Evolutionary conservation across 2,113 vertebrate species (phyloP).

Genomic region (Oriolus oriolus): DNA sequence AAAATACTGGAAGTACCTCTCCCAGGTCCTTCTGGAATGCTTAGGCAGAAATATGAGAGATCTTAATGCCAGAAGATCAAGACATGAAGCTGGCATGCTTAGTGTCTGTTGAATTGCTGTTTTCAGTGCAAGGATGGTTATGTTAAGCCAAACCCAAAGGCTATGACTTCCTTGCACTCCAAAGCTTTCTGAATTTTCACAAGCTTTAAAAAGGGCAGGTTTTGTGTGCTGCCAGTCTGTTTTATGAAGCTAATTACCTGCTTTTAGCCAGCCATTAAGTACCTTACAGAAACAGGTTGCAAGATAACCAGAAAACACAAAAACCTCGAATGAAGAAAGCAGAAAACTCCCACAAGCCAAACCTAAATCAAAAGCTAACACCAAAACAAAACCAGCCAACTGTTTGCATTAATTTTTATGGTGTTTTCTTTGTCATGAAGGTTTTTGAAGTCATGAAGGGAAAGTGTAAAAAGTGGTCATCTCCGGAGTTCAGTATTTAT

Average conservation of each 20-base stretch:
- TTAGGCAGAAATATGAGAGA: not conserved
- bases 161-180: not conserved
- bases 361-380: not conserved
- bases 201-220: not conserved
- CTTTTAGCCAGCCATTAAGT: not conserved
- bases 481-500: not conserved
- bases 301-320: not conserved
- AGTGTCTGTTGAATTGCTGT: not conserved
- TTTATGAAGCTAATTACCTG: not conserved
- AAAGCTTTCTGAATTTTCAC: not conserved
- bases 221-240: not conserved
- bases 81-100: not conserved
- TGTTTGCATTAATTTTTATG: not conserved
- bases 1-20: not conserved
- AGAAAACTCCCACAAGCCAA: not conserved
- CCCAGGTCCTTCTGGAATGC: not conserved
- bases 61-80: not conserved
- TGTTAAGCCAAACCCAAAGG: not conserved
- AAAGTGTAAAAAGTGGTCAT: not conserved
- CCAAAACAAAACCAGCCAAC: not conserved
- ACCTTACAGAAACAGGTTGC: not conserved
- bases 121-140: not conserved
- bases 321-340: not conserved
- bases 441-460: not conserved
- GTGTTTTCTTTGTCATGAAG: fast-evolving